Evolutionary conservation across 2,888 invertebrate species (phyloP).

Genomic region (Harpalus rufipes): DNA sequence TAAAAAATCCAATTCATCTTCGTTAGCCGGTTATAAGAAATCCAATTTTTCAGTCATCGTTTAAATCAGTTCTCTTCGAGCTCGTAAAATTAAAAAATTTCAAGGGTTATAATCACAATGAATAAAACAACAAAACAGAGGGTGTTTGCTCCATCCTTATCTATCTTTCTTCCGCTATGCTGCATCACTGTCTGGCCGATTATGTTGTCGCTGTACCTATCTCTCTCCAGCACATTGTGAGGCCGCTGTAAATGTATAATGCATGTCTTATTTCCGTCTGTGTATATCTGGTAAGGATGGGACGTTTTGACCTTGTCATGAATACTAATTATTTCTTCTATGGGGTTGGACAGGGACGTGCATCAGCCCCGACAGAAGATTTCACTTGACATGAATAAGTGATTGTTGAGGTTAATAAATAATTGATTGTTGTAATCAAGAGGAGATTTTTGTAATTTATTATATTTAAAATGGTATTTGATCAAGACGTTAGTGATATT

Average conservation of each 20-base stretch:
- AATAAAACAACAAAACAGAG: constrained; percentile 15
- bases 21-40: too few relatives aligned
- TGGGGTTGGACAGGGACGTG: not conserved
- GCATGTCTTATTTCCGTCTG: constrained; percentile 62
- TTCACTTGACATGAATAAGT: not conserved
- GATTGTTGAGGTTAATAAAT: too few relatives aligned
- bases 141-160: constrained; percentile 53
- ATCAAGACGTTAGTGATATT: too few relatives aligned
- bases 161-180: constrained; percentile 59
- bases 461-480: too few relatives aligned
- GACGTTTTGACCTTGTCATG: constrained; percentile 57
- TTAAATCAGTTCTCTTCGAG: too few relatives aligned
- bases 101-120: constrained; percentile 21
- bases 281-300: constrained; percentile 35
- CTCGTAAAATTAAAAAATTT: constrained; percentile 27
- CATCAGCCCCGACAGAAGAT: not conserved
- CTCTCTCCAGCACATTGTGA: constrained; percentile 31
- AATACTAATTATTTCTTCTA: constrained; percentile 58
- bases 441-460: too few relatives aligned
- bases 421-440: too few relatives aligned
- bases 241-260: constrained; percentile 50
- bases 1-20: too few relatives aligned
- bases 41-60: too few relatives aligned
- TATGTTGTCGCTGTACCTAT: not conserved
- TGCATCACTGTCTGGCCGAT: constrained; percentile 18